Evolutionary conservation across 2,797 vertebrate species (phyloP).

Genomic region (Eurystomus glaucurus): DNA sequence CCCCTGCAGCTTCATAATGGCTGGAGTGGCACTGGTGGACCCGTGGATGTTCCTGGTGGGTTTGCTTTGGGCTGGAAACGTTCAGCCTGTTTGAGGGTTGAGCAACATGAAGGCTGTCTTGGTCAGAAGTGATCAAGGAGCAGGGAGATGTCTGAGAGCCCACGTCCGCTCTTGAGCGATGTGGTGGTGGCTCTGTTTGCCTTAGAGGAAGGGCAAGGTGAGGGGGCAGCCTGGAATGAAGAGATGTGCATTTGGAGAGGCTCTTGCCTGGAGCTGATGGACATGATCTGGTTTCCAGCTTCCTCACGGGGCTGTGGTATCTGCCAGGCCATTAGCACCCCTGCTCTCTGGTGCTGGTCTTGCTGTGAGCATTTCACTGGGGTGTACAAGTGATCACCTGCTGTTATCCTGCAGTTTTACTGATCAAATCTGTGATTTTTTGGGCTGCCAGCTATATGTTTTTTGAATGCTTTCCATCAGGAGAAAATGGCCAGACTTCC

Average conservation of each 20-base stretch:
- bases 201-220: not conserved
- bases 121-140: not conserved
- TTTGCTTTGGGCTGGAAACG: not conserved
- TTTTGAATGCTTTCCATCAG: not conserved
- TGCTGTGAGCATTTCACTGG: not conserved
- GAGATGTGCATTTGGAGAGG: not conserved
- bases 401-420: not conserved
- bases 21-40: not conserved
- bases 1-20: not conserved
- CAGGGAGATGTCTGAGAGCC: not conserved
- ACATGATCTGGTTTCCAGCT: not conserved
- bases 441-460: not conserved
- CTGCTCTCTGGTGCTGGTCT: not conserved
- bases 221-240: not conserved
- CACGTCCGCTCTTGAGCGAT: rapidly evolving
- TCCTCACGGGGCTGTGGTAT: rapidly evolving
- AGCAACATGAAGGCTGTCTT: not conserved
- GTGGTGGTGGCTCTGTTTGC: not conserved
- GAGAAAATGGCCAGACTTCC: not conserved
- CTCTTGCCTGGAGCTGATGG: not conserved
- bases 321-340: not conserved
- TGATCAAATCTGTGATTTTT: not conserved
- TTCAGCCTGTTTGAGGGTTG: not conserved
- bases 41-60: rapidly evolving
- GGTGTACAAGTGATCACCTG: not conserved